These are phyloP conservation scores for Acropternis orthonyx DNA, from an alignment of 2,797 vertebrate genomes.

Conservation along the genomic window DNA sequence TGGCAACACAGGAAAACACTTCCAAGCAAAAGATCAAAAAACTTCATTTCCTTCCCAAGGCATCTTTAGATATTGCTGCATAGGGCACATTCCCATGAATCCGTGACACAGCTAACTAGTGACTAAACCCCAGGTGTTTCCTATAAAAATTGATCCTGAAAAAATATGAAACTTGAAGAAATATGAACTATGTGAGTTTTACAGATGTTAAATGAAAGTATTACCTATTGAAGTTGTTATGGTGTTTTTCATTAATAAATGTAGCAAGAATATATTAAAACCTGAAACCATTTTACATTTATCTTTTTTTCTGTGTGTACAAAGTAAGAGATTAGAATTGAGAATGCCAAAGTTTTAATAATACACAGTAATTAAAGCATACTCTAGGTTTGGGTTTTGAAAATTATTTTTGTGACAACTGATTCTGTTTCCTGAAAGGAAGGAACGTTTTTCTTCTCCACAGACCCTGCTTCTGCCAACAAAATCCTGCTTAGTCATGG, in stretches of 20 bases:
- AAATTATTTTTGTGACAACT: background rate
- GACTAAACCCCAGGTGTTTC: constrained; percentile 40
- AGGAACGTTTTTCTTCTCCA: background rate
- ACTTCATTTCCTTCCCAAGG: constrained; percentile 35
- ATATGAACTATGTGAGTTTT: background rate
- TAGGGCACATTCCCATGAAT: background rate
- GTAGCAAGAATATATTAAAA: background rate
- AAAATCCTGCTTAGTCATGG: background rate
- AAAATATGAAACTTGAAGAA: background rate
- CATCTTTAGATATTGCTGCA: constrained; percentile 18
- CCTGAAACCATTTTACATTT: background rate
- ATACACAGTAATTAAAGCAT: background rate
- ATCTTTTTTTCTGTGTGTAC: background rate
- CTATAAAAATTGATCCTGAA: background rate
- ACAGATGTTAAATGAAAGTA: background rate
- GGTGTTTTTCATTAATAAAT: background rate
- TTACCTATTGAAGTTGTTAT: background rate
- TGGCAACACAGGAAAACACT: constrained; percentile 53
- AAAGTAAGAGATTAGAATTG: background rate
- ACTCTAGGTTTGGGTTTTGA: background rate
- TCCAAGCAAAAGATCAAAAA: constrained; percentile 52
- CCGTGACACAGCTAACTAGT: constrained; percentile 21
- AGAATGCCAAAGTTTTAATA: background rate
- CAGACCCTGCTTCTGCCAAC: background rate
- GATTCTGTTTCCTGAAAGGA: background rate